phyloP scores from a whole-genome alignment of 92 coral and sea anemone genomes.

The Phymanthus crucifer region DNA sequence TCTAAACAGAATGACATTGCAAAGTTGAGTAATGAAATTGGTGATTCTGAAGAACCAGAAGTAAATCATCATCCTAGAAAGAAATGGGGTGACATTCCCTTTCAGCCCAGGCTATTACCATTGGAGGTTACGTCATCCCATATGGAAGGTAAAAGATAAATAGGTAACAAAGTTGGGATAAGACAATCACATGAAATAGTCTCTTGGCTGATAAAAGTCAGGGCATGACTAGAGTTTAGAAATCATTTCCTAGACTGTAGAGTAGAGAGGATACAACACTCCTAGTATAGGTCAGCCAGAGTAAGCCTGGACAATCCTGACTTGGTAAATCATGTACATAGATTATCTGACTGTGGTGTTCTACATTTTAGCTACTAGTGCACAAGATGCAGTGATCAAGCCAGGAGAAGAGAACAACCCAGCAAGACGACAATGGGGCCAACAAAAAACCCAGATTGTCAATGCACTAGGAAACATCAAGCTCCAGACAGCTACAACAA shows the following conservation, averaged over 20 bases:
- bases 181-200: no score
- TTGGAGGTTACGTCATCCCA: conserved; percentile 94
- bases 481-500: conserved; percentile 84
- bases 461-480: conserved; percentile 82
- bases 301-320: no score
- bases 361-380: conserved; percentile 72
- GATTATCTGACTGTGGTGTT: background rate
- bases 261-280: no score
- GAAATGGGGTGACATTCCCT: conserved; percentile 90
- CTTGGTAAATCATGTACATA: no score
- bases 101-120: conserved; percentile 77
- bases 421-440: conserved; percentile 86
- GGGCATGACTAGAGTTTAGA: no score
- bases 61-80: conserved; percentile 76
- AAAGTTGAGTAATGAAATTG: conserved; percentile 43
- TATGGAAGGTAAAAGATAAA: conserved; percentile 80
- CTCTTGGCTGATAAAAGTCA: no score
- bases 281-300: no score
- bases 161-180: background rate
- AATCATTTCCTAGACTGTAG: no score
- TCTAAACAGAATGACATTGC: conserved; percentile 68
- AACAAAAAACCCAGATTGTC: conserved; percentile 82
- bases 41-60: conserved; percentile 27
- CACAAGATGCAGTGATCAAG: conserved; percentile 77
- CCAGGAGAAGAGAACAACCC: conserved; percentile 56